These are phyloP conservation scores for Latrodectus geometricus DNA, from an alignment of 1,140 invertebrate species.

Conservation along the genomic window DNA sequence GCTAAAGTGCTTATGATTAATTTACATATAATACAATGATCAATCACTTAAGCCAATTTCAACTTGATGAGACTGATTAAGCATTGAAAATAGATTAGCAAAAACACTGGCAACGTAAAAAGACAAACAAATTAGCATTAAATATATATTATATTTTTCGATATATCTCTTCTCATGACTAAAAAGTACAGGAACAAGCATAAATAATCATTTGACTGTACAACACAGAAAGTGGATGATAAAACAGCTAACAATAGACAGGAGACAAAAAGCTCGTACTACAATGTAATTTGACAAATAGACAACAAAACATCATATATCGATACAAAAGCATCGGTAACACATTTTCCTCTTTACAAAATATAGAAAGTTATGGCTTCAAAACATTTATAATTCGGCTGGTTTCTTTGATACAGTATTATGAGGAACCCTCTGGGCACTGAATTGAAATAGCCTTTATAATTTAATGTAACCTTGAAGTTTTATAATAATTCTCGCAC, in stretches of 20 bases:
- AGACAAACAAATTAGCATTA: background rate
- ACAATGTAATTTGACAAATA: constrained; percentile 26
- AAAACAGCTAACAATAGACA: constrained; percentile 44
- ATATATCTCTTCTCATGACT: constrained; percentile 58
- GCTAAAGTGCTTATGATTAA: too few relatives aligned
- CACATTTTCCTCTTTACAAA: constrained; percentile 50
- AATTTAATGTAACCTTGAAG: too few relatives aligned
- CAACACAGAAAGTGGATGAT: constrained; percentile 45
- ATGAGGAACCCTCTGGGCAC: background rate
- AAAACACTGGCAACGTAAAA: background rate
- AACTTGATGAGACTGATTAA: too few relatives aligned
- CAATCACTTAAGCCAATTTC: too few relatives aligned
- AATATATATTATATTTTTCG: constrained; percentile 48
- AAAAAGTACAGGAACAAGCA: constrained; percentile 59
- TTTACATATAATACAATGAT: too few relatives aligned
- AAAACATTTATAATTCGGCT: constrained; percentile 56
- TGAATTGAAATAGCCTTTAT: too few relatives aligned
- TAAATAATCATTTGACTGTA: constrained; percentile 62
- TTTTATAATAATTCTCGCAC: too few relatives aligned
- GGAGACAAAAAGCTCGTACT: constrained; percentile 48
- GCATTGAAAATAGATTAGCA: background rate
- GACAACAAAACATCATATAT: constrained; percentile 48
- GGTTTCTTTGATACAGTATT: constrained; percentile 58
- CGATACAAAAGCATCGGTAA: constrained; percentile 47
- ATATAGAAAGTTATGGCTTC: constrained; percentile 57